A percentile compares a stretch with the other conserved stretches of the same genome.
phyloP scores from a whole-genome alignment of 2,113 vertebrate genomes.

The Motacilla alba region DNA sequence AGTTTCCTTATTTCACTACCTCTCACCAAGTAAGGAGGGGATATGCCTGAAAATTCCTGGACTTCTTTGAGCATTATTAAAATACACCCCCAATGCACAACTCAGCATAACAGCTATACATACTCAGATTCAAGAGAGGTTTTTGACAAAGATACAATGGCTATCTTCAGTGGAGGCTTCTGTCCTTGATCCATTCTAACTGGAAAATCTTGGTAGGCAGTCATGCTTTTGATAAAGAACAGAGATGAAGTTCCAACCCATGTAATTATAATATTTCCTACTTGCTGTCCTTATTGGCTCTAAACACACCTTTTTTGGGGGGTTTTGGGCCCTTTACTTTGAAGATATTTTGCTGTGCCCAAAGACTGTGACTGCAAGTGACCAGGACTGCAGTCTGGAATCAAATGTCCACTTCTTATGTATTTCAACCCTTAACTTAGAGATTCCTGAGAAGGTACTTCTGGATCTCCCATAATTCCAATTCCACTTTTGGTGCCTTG shows the following conservation, averaged over 20 bases:
- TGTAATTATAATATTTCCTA: background rate
- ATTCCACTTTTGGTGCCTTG: background rate
- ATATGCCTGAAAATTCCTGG: background rate
- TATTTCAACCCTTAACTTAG: background rate
- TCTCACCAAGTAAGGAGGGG: background rate
- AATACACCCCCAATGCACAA: background rate
- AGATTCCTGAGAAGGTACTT: background rate
- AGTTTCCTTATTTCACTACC: background rate
- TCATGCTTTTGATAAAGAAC: background rate
- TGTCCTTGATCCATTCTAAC: background rate
- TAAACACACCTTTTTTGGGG: background rate
- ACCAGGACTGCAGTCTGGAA: background rate
- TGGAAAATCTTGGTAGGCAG: background rate
- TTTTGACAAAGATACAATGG: background rate
- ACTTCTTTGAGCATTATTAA: background rate
- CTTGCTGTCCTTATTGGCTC: background rate
- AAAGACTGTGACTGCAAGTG: background rate
- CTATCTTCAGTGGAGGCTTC: background rate
- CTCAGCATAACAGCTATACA: background rate
- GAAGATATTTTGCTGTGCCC: background rate
- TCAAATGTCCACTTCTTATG: background rate
- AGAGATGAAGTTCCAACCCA: background rate
- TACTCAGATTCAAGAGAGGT: background rate
- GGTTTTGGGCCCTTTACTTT: background rate
- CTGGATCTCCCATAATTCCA: background rate